Conservation (phyloP, 2,797 vertebrate species). For the Schizothorax lantsangensis region DNA sequence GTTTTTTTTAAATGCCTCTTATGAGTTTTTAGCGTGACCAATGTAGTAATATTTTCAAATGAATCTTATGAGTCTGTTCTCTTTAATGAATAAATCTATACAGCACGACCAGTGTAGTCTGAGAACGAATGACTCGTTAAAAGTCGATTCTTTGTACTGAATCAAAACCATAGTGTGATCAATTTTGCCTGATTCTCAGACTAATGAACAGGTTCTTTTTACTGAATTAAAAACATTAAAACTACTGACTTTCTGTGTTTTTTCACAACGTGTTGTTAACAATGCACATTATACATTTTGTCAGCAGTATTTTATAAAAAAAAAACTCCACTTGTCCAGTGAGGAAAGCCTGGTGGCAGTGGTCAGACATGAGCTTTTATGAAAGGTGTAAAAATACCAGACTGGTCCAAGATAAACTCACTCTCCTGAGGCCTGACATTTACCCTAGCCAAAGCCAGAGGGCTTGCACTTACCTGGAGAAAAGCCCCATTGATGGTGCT, state of each 20-base stretch:
- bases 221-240: neutral
- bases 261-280: neutral
- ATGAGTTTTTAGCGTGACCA: neutral
- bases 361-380: constrained; percentile 65
- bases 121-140: neutral
- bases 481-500: constrained; percentile 76
- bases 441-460: constrained; percentile 79
- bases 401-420: constrained; percentile 85
- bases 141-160: neutral
- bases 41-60: neutral
- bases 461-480: constrained; percentile 75
- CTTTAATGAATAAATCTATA: neutral
- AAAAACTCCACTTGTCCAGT: constrained; percentile 33
- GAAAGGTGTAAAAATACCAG: constrained; percentile 86
- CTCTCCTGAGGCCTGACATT: constrained; percentile 82
- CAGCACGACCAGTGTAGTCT: neutral
- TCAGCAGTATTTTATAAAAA: neutral
- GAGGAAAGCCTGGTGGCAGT: constrained; percentile 35
- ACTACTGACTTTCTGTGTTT: neutral
- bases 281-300: neutral
- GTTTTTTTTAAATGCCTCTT: neutral
- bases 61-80: neutral
- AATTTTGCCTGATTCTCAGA: neutral
- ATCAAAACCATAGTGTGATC: neutral
- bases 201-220: neutral